Base-by-base conservation (phyloP, 2,797 vertebrate genomes). In the Paramormyrops hopkinsi region DNA sequence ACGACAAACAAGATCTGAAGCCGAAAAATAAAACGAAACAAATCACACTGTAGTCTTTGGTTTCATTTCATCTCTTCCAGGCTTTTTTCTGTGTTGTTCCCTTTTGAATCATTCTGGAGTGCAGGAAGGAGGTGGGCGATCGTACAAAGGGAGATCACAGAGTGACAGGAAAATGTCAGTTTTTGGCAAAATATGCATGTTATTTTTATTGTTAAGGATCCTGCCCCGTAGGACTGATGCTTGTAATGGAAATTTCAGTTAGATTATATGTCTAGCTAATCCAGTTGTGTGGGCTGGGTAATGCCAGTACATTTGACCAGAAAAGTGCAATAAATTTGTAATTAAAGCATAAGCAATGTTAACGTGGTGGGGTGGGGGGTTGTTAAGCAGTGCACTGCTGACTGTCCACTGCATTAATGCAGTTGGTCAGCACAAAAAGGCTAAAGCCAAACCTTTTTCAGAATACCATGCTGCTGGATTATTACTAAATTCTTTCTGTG, bases 401-500 rank as follows among this genome's bases (percentile, higher is more conserved):
- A 95, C 93, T 92, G 90, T 90, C 92, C 93, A 62, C 92, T 14
- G 56, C 94, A 96, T 96, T 95, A 95, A 95, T 94, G 93, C 83
- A 85, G 91, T 93, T 94, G 93, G 94, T 93, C 93, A 92, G 91
- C 91, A 94, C 93, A 93, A 95, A 50, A 91, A 90, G 91, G 89
- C 92, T 89, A 95, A 95, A 95, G 94, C 95, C 94, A 92, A 95
- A 93, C 94, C 94, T 91, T 91, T 95, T 96, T 96, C 92, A 95
- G 91, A 91, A 33, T 86, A 91, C 92, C 89, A 90, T 92, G 93
- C 95, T 93, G 91, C 92, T 91, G 95, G 94, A 95, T 95, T 93
- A 95, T 92, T 94, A 93, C 92, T 92, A 91, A 95, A 97, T 96
- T 96, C 95, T 96, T 96, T 96, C 94, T 93, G 93, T 88, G 93